Percentiles rank a stretch among this genome's conserved stretches.
phyloP scores from a whole-genome alignment of 2,797 vertebrate genomes.

The Micromesistius poutassou region DNA sequence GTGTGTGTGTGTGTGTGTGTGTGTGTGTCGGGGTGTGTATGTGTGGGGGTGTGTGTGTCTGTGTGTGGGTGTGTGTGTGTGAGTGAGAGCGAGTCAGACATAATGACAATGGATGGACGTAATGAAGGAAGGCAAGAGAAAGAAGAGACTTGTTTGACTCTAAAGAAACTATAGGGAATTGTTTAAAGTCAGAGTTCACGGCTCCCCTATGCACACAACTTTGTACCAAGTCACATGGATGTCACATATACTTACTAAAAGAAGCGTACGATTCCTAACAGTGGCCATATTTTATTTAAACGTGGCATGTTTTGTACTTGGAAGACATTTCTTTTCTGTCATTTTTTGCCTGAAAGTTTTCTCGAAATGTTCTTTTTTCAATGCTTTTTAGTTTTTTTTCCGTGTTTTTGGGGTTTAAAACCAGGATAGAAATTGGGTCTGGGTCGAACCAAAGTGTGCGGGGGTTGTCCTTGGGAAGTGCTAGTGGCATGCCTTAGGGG shows the following conservation, averaged over 20 bases:
- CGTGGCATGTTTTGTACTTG: background rate
- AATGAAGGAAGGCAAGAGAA: background rate
- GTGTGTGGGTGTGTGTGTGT: background rate
- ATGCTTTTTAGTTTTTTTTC: background rate
- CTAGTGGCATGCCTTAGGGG: constrained; percentile 42
- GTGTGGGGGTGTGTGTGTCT: background rate
- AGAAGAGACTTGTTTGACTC: background rate
- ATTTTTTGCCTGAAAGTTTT: background rate
- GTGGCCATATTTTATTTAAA: background rate
- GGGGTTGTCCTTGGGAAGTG: constrained; percentile 26
- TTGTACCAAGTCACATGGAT: background rate
- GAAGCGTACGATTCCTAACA: background rate
- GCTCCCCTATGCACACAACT: background rate
- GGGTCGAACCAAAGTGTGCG: background rate
- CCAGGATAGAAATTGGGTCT: constrained; percentile 7
- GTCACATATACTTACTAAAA: background rate
- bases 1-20: background rate
- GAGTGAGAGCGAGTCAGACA: background rate
- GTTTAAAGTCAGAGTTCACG: background rate
- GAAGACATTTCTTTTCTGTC: background rate
- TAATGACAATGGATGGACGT: background rate
- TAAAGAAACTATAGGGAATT: background rate
- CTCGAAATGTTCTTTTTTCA: background rate
- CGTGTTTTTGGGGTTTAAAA: constrained; percentile 25
- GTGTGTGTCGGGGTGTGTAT: background rate